Evolutionary conservation across 2,888 invertebrate species (phyloP), one percentile per base, ranked within the genome.

Genomic region (Lysandra bellargus): DNA sequence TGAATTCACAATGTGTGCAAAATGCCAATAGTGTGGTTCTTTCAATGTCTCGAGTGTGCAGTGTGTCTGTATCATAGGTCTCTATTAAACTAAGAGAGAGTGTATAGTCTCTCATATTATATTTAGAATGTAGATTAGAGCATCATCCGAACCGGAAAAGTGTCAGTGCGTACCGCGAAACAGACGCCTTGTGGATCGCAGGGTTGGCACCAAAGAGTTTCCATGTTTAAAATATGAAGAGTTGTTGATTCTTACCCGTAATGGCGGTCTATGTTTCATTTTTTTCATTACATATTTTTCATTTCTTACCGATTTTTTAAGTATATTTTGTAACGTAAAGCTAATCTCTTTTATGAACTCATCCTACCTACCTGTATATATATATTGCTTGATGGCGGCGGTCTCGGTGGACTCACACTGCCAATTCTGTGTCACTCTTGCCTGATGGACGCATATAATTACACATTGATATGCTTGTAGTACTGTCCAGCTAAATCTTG

Each of bases 81-180:
- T 69, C 12, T 4, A 69, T 30, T 33, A 12, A 14, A 61, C 30
- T 33, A 69, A 30, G 69, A 69, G 69, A 69, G 69, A 69, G 33
- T 69, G 9, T 69, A 4, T 69, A 33, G 12, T 30, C 30, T 61
- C 7, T 33, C 12, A 53, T 76, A 30, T 76, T 30, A 53, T 76
- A 75, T 75, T 23, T 53, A 14, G 49, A 74, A 76, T 76, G 76
- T 76, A 76, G 76, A 76, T 76, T 49, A 74, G 23, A 53, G 53
- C 76, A 57, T 53, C 76, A 76, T 76, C 76, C 76, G 76, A 53
- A 76, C 76, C 76, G 76, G 76, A 76, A 76, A 76, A 76, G 53
- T 49, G 44, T 23, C 75, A 23, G 75, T 53, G 57, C 30, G 76
- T 76, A 76, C 30, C 30, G 76, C 76, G 4, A 57, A 23, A 57